Base-by-base conservation (phyloP, 2,113 vertebrate genomes). In the Talpa occidentalis region DNA sequence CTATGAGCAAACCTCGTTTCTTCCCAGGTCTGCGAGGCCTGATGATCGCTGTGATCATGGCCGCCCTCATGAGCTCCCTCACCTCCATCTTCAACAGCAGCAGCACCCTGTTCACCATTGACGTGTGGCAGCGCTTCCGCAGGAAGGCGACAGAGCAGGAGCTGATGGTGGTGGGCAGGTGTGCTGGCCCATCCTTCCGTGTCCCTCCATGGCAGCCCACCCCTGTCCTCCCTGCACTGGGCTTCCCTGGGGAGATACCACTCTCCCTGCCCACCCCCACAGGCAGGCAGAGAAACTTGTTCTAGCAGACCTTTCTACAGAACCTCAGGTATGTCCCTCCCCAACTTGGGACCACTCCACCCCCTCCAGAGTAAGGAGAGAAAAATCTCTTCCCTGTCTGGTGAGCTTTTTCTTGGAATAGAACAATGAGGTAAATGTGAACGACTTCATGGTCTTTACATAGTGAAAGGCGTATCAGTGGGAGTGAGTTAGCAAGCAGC, bases 71-170 rank as follows among this genome's bases (percentile, higher is more conserved):
- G 99, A 99, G 99, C 19, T 99, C 99, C 24, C 99, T 99, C 96
- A 99, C 99, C 73, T 99, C 99, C 64, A 99, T 99, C 96, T 99
- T 99, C 98, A 99, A 99, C 96, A 99, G 99, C 97, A 99, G 99
- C 97, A 99, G 99, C 97, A 99, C 99, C 2, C 98, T 99, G 81
- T 99, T 99, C 2, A 98, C 99, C 11, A 98, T 99, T 35, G 99
- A 99, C 73, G 98, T 99, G 82, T 99, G 99, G 99, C 98, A 98
- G 90, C 98, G 96, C 14, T 70, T 98, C 60, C 98, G 98, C 74
- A 98, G 83, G 17, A 94, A 95, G 42, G 99, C 99, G 5, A 98
- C 98, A 0, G 99, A 99, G 97, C 98, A 95, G 95, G 99, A 99
- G 95, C 98, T 99, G 84, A 99, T 99, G 99, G 98, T 99, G 59